Base-by-base conservation (phyloP, 2,113 vertebrate species). In the Pantherophis guttatus region DNA sequence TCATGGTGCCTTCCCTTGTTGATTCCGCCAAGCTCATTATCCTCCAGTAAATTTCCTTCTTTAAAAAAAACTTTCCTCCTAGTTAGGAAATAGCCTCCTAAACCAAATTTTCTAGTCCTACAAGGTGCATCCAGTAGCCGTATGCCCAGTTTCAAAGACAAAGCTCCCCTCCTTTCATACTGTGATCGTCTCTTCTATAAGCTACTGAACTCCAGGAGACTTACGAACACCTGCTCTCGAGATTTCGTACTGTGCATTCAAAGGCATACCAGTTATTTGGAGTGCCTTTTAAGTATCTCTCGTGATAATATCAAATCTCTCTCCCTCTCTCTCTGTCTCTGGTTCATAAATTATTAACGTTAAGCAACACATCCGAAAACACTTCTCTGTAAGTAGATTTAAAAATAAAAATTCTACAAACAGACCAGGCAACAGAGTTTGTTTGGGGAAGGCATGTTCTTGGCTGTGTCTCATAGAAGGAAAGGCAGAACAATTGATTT, bases 251-350 rank as follows among this genome's bases (percentile, higher is more conserved):
- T 87, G 94, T 92, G 87, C 58, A 89, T 95, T 96, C 96, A 95
- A 96, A 96, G 94, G 10, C 90, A 17, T 0, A 0, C 53, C 94
- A 94, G 55, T 94, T 91, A 23, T 93, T 96, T 44, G 75, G 92
- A 93, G 54, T 94, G 75, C 52, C 88, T 96, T 95, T 96, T 92
- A 95, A 96, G 94, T 86, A 24, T 29, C 87, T 94, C 91, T 90
- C 48, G 2, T 90, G 55, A 50, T 90, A 65, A 93, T 93, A 95
- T 87, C 91, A 93, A 93, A 95, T 89, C 11, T 1, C 7, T 91
- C 24, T 53, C 33, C 57, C 39, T 1, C 5, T 92, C 5, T 92
- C 29, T 65, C n/a, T 24, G 15, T 1, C 39, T 17, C 39, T 19
- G 8, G 75, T 81, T 81, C 55, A 93, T 93, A 90, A 87, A 90